Evolutionary conservation across 2,113 vertebrate species (phyloP).

Genomic region (Limnothrissa miodon): DNA sequence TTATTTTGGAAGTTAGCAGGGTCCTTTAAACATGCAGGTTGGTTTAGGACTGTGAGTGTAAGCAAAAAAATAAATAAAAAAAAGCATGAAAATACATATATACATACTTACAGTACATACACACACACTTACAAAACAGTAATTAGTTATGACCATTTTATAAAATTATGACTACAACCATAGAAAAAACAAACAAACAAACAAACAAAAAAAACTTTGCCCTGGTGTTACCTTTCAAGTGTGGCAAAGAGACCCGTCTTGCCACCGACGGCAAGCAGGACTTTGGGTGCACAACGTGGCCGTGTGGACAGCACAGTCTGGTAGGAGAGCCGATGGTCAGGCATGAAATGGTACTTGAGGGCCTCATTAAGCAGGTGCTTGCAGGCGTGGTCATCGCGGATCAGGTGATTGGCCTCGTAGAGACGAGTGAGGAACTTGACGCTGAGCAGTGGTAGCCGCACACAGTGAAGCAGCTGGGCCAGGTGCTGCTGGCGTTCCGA

Average conservation of each 20-base stretch:
- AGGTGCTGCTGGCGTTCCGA: slow-evolving; percentile 91
- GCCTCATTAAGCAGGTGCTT: slow-evolving; percentile 98
- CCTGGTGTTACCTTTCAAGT: slow-evolving; percentile 83
- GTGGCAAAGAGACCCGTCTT: slow-evolving; percentile 96
- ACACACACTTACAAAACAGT: too few species aligned
- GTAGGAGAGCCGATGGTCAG: slow-evolving; percentile 94
- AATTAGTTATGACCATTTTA: too few species aligned
- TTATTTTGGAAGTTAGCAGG: too few species aligned
- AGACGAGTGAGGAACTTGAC: slow-evolving; percentile 95
- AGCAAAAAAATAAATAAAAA: too few species aligned
- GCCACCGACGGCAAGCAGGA: slow-evolving; percentile 93
- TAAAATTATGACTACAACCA: neutral
- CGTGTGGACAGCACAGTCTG: slow-evolving; percentile 88
- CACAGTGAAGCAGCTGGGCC: slow-evolving; percentile 89
- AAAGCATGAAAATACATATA: too few species aligned
- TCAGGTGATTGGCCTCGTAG: slow-evolving; percentile 97
- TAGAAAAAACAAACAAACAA: neutral
- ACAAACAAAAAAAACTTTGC: too few species aligned
- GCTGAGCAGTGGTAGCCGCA: slow-evolving; percentile 91
- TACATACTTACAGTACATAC: too few species aligned
- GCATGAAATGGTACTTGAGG: slow-evolving; percentile 98
- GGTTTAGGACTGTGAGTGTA: too few species aligned
- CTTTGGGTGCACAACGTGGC: slow-evolving; percentile 92
- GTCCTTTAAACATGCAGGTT: too few species aligned
- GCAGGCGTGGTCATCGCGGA: slow-evolving; percentile 94